Base-by-base conservation (phyloP, 2,888 invertebrate genomes). In the Eubasilissa splendida region DNA sequence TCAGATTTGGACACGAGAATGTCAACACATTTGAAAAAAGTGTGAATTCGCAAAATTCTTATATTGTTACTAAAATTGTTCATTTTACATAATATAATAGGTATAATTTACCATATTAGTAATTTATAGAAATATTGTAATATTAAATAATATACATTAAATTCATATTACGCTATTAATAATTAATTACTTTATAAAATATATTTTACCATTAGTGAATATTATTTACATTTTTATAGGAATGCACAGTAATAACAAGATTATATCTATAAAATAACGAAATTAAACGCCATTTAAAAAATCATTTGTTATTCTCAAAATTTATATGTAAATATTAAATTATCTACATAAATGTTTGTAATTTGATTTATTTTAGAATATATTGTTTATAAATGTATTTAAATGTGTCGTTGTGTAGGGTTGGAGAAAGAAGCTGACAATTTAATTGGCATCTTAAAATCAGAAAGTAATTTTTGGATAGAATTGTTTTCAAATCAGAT, bases 241-340 rank as follows among this genome's bases (percentile, higher is more conserved):
- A 78, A 78, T 78, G 78, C 78, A 73, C 78, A 78, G 53, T 78
- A 63, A 31, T 78, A 66, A 78, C 78, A 60, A 63, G 50, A 78
- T 73, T 53, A 52, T 42, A 60, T 63, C 33, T 60, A 42, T 76
- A 60, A 76, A 59, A 65, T 52, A 60, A 77, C 31, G 66, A 68
- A 77, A 33, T 54, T 42, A 54, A 14, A 76, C 60, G 65, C 50
- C 31, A 65, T 52, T 65, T 76, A 42, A 52, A 52, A 60, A 14
- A 63, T 54, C n/a, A 50, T 59, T 59, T 74, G 59, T 56, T 73
- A 56, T 63, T 33, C 31, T 63, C 42, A 4, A 42, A n/a, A 14
- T 58, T 8, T 58, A 58, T 58, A n/a, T 58, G 12, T 58, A 58
- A 58, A n/a, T 58, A n/a, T 58, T 58, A 8, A 14, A 58, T 58